Conservation (phyloP, 2,888 invertebrate species). For the Notodonta dromedarius region DNA sequence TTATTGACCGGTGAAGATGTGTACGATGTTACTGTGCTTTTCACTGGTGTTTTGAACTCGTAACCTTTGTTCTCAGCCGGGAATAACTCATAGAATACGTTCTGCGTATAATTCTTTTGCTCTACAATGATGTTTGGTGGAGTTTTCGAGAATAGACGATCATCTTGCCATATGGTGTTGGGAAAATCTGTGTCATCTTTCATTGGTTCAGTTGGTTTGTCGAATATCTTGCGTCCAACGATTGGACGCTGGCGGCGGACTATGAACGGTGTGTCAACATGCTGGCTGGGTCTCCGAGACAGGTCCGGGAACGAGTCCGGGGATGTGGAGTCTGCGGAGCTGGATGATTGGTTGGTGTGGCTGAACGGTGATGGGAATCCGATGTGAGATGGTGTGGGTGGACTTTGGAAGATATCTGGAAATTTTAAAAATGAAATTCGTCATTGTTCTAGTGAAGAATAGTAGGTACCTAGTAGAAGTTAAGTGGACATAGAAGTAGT, state of each 20-base stretch:
- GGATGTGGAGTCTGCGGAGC: slow-evolving; percentile 71
- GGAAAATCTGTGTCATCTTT: slow-evolving; percentile 20
- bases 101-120: slow-evolving; percentile 20
- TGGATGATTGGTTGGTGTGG: slow-evolving; percentile 58
- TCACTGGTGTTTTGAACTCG: slow-evolving; percentile 47
- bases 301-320: slow-evolving; percentile 66
- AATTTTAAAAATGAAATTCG: slow-evolving; percentile 13
- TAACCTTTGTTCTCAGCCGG: slow-evolving; percentile 52
- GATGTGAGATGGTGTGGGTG: slow-evolving; percentile 17
- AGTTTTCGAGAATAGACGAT: slow-evolving; percentile 28
- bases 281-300: slow-evolving; percentile 21
- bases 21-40: slow-evolving; percentile 1
- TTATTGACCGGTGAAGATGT: not conserved
- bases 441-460: too few species aligned
- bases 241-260: slow-evolving; percentile 57
- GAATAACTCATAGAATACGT: slow-evolving; percentile 60
- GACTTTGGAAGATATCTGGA: slow-evolving; percentile 48
- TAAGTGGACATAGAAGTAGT: too few species aligned
- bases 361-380: slow-evolving; percentile 42
- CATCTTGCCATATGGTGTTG: slow-evolving; percentile 31
- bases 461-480: too few species aligned
- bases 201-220: slow-evolving; percentile 30
- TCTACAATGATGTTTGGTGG: slow-evolving; percentile 39
- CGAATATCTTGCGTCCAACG: slow-evolving; percentile 63
- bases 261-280: slow-evolving; percentile 36